Conservation (phyloP, 2,888 invertebrate genomes). For the Keiferia lycopersicella region DNA sequence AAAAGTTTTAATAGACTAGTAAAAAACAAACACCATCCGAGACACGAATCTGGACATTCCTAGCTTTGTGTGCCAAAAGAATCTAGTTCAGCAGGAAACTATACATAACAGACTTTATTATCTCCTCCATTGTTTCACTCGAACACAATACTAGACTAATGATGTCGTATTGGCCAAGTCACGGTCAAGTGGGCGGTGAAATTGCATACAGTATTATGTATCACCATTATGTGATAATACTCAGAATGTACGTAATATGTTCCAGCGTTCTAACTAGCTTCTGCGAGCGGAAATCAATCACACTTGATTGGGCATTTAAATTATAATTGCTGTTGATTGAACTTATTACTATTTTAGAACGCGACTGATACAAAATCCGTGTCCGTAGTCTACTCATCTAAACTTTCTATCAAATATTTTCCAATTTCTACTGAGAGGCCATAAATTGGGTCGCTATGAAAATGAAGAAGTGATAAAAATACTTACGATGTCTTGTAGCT, state of each 20-base stretch:
- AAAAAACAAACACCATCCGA: too few relatives aligned
- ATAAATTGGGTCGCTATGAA: too few relatives aligned
- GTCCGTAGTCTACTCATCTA: neutral
- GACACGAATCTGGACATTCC: too few relatives aligned
- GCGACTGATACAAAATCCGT: neutral
- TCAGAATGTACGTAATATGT: neutral
- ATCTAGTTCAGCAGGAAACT: slow-evolving; percentile 15
- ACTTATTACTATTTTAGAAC: neutral
- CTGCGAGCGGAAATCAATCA: slow-evolving; percentile 2
- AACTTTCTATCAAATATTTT: too few relatives aligned
- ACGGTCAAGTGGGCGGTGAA: slow-evolving; percentile 18
- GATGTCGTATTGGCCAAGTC: slow-evolving; percentile 16
- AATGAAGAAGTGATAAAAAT: slow-evolving; percentile 1
- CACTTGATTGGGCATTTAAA: slow-evolving; percentile 10
- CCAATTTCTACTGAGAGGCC: too few relatives aligned
- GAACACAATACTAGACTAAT: neutral
- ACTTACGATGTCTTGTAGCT: slow-evolving; percentile 90
- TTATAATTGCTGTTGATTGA: neutral
- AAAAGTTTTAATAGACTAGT: too few relatives aligned
- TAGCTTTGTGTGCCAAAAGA: neutral
- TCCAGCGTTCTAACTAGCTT: slow-evolving; percentile 1
- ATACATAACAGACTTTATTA: neutral
- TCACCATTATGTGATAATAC: slow-evolving; percentile 6
- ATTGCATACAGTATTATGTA: slow-evolving; percentile 18
- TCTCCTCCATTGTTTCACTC: slow-evolving; percentile 6